Percentiles rank a stretch among this genome's conserved stretches.
Evolutionary conservation across 2,888 invertebrate species (phyloP).

Genomic region (Cataglyphis albicans): DNA sequence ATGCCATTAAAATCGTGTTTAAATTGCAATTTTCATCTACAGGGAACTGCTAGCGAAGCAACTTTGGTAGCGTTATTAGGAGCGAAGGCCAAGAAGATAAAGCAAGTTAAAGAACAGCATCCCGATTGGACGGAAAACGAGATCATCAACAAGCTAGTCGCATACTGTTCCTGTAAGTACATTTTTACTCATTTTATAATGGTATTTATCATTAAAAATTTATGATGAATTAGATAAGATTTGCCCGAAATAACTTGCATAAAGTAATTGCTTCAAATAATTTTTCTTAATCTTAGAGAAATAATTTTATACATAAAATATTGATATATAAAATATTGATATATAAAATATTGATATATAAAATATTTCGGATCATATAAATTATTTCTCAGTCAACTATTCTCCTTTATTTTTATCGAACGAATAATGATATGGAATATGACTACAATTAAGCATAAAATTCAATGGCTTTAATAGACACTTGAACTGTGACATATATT

Average conservation of each 20-base stretch:
- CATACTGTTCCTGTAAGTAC: conserved; percentile 93
- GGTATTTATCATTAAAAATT: background rate
- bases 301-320: background rate
- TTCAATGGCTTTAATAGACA: conserved; percentile 27
- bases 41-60: conserved; percentile 98
- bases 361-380: background rate
- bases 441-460: background rate
- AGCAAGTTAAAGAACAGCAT: conserved; percentile 90
- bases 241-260: background rate
- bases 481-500: conserved; percentile 40
- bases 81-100: conserved; percentile 92
- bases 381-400: conserved; percentile 2
- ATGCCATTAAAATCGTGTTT: background rate
- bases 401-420: background rate
- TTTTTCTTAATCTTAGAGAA: background rate
- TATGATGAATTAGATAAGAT: background rate
- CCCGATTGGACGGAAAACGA: conserved; percentile 92
- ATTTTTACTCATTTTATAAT: background rate
- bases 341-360: too few species aligned
- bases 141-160: conserved; percentile 93
- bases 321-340: background rate
- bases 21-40: conserved; percentile 1
- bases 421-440: background rate
- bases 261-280: background rate
- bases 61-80: conserved; percentile 97